Evolutionary conservation across 2,113 vertebrate species (phyloP).

Genomic region (Brevimyrus niger): DNA sequence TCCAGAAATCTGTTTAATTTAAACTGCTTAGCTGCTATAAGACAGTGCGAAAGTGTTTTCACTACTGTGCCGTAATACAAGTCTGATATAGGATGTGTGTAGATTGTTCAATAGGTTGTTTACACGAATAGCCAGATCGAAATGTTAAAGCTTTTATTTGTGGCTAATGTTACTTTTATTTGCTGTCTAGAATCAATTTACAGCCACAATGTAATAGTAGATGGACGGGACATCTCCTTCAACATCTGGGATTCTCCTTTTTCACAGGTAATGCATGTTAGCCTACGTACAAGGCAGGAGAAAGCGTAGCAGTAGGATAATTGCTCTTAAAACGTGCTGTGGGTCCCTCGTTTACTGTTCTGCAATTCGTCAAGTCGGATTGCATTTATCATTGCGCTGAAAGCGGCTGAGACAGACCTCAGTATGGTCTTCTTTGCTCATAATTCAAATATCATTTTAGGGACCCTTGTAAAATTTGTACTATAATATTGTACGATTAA

Average conservation of each 20-base stretch:
- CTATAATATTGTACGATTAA: not conserved
- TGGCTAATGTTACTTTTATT: not conserved
- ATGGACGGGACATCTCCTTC: constrained; percentile 66
- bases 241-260: constrained; percentile 75
- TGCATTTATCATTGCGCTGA: not conserved
- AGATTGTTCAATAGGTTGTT: not conserved
- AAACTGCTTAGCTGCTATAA: not conserved
- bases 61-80: not conserved
- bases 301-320: not conserved
- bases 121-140: not conserved
- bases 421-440: not conserved
- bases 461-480: not conserved
- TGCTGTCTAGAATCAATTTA: constrained; percentile 69
- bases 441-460: not conserved
- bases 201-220: constrained; percentile 62
- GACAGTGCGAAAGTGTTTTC: not conserved
- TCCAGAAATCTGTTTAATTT: not conserved
- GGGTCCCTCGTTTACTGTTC: not conserved
- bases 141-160: not conserved
- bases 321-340: not conserved
- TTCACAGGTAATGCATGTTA: constrained; percentile 59
- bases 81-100: not conserved
- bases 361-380: not conserved
- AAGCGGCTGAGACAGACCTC: not conserved
- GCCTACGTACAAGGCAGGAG: not conserved